Conservation (phyloP, 2,888 invertebrate genomes). For the Drosophila glabriapex region DNA sequence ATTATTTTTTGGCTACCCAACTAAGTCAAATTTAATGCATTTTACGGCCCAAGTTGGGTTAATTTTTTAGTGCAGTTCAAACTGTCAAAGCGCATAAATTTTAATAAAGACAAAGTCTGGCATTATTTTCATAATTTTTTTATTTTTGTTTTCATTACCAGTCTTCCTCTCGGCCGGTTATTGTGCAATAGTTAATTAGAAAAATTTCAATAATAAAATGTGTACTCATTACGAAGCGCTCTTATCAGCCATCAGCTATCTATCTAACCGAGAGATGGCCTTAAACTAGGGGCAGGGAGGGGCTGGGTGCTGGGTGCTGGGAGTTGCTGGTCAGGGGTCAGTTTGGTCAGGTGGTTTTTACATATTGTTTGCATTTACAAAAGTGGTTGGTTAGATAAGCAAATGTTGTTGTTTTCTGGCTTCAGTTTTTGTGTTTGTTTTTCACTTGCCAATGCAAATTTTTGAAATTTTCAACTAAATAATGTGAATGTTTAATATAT, state of each 20-base stretch:
- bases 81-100: conserved; percentile 77
- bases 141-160: conserved; percentile 4
- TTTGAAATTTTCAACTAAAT: conserved; percentile 54
- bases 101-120: conserved; percentile 59
- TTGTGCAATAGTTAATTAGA: conserved; percentile 76
- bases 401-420: conserved; percentile 56
- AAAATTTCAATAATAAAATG: conserved; percentile 72
- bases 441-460: conserved; percentile 41
- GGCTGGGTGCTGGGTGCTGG: not conserved
- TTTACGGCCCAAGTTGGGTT: conserved; percentile 72
- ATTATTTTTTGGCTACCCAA: conserved; percentile 32
- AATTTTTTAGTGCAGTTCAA: conserved; percentile 72
- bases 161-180: conserved; percentile 34
- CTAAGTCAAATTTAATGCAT: conserved; percentile 63
- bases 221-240: conserved; percentile 66
- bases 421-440: conserved; percentile 39
- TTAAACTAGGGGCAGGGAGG: conserved; percentile 27
- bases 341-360: conserved; percentile 53
- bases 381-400: conserved; percentile 50
- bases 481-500: conserved; percentile 56
- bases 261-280: conserved; percentile 27
- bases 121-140: conserved; percentile 71
- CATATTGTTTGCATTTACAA: conserved; percentile 51
- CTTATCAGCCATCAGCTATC: conserved; percentile 60
- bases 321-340: not conserved